Percentiles rank a stretch among this genome's conserved stretches.
phyloP scores from a whole-genome alignment of 2,888 invertebrate genomes.

The Ectemnius cavifrons region DNA sequence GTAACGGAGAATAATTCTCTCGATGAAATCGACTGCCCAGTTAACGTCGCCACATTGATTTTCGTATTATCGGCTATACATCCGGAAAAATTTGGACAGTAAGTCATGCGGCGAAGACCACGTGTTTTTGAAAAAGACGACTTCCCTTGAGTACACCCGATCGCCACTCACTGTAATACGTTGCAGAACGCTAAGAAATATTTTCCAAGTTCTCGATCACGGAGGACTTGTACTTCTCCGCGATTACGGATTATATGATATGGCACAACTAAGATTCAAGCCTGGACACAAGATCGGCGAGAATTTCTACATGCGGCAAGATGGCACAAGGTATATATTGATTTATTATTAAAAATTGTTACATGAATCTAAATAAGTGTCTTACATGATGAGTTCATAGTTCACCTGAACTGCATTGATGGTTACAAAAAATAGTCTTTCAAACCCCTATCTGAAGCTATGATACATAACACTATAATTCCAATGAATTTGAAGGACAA shows the following conservation, averaged over 20 bases:
- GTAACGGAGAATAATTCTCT: conserved; percentile 86
- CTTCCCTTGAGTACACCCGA: no score
- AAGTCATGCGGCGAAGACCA: conserved; percentile 61
- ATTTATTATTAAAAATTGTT: background rate
- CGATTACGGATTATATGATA: conserved; percentile 97
- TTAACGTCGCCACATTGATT: conserved; percentile 93
- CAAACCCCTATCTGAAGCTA: conserved; percentile 80
- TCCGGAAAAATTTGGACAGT: conserved; percentile 87
- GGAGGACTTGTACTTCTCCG: conserved; percentile 92
- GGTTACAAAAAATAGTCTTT: conserved; percentile 67
- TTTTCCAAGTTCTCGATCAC: conserved; percentile 83
- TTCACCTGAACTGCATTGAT: conserved; percentile 63
- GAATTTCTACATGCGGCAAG: conserved; percentile 96
- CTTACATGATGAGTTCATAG: conserved; percentile 17
- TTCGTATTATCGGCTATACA: conserved; percentile 97
- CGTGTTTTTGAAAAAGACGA: no score
- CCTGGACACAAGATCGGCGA: conserved; percentile 95
- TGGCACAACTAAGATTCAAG: conserved; percentile 96
- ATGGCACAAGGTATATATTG: conserved; percentile 90
- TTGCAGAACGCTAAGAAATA: conserved; percentile 78
- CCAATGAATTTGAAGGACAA: background rate
- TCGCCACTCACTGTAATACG: background rate
- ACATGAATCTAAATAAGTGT: background rate
- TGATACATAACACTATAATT: background rate
- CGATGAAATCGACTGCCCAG: conserved; percentile 78